phyloP scores from a whole-genome alignment of 2,888 invertebrate species.

The Lamellibrachia satsuma region DNA sequence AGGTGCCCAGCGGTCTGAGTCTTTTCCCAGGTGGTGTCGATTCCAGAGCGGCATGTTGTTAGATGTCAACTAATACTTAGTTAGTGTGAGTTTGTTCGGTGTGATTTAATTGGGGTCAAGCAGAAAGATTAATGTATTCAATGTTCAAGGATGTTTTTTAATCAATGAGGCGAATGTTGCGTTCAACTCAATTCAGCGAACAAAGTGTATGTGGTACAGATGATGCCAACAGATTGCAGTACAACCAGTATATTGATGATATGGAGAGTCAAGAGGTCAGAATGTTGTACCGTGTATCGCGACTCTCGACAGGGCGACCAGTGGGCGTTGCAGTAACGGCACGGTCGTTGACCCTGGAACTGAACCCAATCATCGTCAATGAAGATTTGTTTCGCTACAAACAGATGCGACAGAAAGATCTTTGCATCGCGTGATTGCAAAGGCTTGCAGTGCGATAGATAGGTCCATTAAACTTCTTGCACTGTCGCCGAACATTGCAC shows the following conservation, averaged over 20 bases:
- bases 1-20: too few relatives aligned
- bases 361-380: background rate
- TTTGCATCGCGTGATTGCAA: background rate
- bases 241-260: background rate
- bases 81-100: background rate
- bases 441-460: background rate
- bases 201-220: background rate
- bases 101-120: background rate
- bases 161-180: background rate
- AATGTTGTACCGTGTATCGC: background rate
- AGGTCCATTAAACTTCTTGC: constrained; percentile 3
- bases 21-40: too few relatives aligned
- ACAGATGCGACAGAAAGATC: background rate
- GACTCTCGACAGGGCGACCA: background rate
- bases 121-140: background rate
- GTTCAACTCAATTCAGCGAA: background rate
- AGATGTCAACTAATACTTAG: background rate
- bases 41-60: too few relatives aligned
- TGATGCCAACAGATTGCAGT: background rate
- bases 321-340: background rate
- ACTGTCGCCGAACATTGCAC: background rate
- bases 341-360: background rate
- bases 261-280: background rate
- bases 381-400: background rate
- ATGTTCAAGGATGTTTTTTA: background rate